Evolutionary conservation across 2,888 invertebrate genomes (phyloP).

Genomic region (Nycteola revayana): DNA sequence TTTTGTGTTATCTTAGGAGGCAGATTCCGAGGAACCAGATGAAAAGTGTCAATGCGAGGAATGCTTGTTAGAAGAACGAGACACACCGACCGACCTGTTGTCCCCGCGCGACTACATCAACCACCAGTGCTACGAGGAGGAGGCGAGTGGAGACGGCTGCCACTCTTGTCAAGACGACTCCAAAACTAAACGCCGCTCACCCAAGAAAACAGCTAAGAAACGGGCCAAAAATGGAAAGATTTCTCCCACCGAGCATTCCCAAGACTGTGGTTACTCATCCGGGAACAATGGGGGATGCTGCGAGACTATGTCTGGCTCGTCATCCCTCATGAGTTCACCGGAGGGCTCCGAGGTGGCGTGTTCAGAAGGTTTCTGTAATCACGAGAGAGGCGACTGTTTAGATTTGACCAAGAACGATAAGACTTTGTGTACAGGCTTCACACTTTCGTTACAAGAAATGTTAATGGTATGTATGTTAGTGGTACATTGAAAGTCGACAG

Average conservation of each 20-base stretch:
- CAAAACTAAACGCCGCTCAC: constrained; percentile 54
- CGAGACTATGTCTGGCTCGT: constrained; percentile 85
- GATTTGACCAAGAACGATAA: constrained; percentile 67
- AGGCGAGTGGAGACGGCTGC: constrained; percentile 61
- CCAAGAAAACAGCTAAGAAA: constrained; percentile 61
- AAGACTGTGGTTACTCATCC: constrained; percentile 94
- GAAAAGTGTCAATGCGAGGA: constrained; percentile 77
- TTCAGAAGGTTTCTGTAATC: constrained; percentile 93
- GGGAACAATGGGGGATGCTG: constrained; percentile 89
- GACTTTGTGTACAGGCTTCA: constrained; percentile 74
- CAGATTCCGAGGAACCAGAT: constrained; percentile 73
- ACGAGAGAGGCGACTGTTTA: constrained; percentile 81
- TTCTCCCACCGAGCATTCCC: constrained; percentile 86
- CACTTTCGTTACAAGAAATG: constrained; percentile 88
- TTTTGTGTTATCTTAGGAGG: constrained; percentile 63
- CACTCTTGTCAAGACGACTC: constrained; percentile 74
- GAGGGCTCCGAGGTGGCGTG: constrained; percentile 96
- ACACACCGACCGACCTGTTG: constrained; percentile 67
- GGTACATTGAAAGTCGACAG: no score
- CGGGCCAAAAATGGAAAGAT: constrained; percentile 78
- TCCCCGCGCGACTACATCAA: constrained; percentile 57
- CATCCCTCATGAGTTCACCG: constrained; percentile 91
- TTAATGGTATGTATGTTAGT: constrained; percentile 87
- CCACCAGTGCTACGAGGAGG: constrained; percentile 54
- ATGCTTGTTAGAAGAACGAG: constrained; percentile 67